Conservation (phyloP, 2,888 invertebrate species). For the Lucinisca nassula region DNA sequence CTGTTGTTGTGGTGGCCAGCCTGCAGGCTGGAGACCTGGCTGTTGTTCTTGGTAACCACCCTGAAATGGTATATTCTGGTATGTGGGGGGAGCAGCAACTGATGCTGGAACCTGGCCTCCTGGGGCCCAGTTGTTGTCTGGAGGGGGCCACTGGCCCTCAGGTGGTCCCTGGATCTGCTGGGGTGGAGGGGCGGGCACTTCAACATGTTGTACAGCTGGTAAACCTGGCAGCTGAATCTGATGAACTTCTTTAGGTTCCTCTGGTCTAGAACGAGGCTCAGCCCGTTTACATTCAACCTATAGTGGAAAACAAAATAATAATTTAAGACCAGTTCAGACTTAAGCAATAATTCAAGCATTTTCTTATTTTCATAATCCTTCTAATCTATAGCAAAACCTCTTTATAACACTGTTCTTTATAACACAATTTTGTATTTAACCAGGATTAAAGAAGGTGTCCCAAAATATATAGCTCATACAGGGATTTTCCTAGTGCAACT, state of each 20-base stretch:
- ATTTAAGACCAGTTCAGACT: no score
- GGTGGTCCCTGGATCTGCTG: constrained; percentile 12
- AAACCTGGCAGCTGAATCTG: constrained; percentile 6
- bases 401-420: no score
- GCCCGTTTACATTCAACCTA: constrained; percentile 80
- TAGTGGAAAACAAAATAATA: no score
- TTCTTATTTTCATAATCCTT: no score
- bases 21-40: constrained; percentile 38
- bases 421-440: no score
- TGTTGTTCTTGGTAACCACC: constrained; percentile 44
- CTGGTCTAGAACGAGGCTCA: constrained; percentile 69
- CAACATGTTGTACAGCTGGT: constrained; percentile 21
- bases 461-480: no score
- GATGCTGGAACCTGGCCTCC: constrained; percentile 37
- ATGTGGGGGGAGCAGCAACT: constrained; percentile 38
- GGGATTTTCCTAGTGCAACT: no score
- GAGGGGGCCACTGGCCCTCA: constrained; percentile 24
- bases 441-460: no score
- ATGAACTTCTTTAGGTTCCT: background rate
- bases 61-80: constrained; percentile 39
- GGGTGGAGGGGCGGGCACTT: constrained; percentile 31
- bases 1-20: constrained; percentile 55
- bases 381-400: no score
- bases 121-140: constrained; percentile 36
- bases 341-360: no score